phyloP scores from a whole-genome alignment of 2,888 invertebrate species.

The Lycia hirtaria region DNA sequence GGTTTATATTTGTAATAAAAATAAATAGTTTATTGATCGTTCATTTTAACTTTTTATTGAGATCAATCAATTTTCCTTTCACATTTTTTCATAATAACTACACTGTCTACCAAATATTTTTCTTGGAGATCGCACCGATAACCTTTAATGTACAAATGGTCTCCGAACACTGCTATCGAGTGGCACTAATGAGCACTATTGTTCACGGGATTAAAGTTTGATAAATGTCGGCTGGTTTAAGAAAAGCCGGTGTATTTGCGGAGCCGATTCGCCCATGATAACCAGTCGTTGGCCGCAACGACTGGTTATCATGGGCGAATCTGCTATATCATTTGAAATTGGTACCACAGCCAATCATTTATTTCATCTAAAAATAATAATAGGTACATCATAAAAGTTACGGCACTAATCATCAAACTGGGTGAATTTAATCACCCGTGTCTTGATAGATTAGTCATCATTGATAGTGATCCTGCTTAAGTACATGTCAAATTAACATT shows the following conservation, averaged over 20 bases:
- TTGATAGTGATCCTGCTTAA: too few species aligned
- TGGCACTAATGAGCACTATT: conserved; percentile 35
- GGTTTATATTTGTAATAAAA: too few species aligned
- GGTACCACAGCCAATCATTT: too few species aligned
- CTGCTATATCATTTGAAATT: too few species aligned
- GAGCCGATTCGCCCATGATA: conserved; percentile 29
- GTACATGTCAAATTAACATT: too few species aligned
- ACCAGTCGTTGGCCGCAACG: conserved; percentile 15
- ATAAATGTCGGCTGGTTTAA: conserved; percentile 32
- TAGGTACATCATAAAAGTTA: too few species aligned
- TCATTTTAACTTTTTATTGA: too few species aligned
- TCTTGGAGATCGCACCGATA: conserved; percentile 35
- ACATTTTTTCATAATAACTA: conserved; percentile 33
- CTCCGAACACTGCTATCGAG: conserved; percentile 15
- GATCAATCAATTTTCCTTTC: conserved; percentile 40
- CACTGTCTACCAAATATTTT: conserved; percentile 30
- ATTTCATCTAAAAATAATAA: too few species aligned
- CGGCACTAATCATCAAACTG: too few species aligned
- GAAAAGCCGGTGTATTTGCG: conserved; percentile 24
- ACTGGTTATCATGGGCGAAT: conserved; percentile 32
- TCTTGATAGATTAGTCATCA: too few species aligned
- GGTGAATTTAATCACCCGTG: too few species aligned
- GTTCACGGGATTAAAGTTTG: conserved; percentile 34
- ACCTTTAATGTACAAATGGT: conserved; percentile 33
- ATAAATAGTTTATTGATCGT: too few species aligned